Evolutionary conservation across 2,888 invertebrate species (phyloP).

Genomic region (Urechis unicinctus): DNA sequence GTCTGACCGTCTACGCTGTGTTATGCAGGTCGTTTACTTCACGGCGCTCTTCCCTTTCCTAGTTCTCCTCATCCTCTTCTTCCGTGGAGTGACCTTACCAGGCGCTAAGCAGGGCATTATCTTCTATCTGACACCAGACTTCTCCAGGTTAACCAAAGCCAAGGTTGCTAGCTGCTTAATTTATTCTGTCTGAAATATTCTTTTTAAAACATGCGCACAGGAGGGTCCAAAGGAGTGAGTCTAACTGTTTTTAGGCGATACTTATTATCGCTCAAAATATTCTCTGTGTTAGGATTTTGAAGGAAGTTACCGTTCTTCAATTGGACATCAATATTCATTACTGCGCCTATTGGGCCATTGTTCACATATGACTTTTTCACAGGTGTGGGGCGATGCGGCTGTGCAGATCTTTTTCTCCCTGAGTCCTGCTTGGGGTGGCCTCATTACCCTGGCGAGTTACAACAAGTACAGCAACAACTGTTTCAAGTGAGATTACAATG

Average conservation of each 20-base stretch:
- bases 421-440: slow-evolving; percentile 47
- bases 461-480: slow-evolving; percentile 48
- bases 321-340: too few relatives aligned
- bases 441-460: slow-evolving; percentile 47
- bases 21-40: slow-evolving; percentile 45
- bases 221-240: too few relatives aligned
- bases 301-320: too few relatives aligned
- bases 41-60: slow-evolving; percentile 45
- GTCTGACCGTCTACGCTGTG: neutral
- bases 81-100: slow-evolving; percentile 42
- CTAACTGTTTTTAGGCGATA: too few relatives aligned
- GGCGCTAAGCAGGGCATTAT: slow-evolving; percentile 41
- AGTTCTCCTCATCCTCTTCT: slow-evolving; percentile 42
- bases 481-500: slow-evolving; percentile 36
- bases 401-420: slow-evolving; percentile 49
- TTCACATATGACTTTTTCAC: slow-evolving; percentile 4
- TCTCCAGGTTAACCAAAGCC: slow-evolving; percentile 34
- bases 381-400: slow-evolving; percentile 48
- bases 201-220: too few relatives aligned
- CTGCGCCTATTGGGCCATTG: neutral
- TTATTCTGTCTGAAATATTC: too few relatives aligned
- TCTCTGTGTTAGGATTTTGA: too few relatives aligned
- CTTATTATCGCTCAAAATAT: too few relatives aligned
- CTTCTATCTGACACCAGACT: slow-evolving; percentile 44
- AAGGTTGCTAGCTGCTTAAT: too few relatives aligned